A percentile compares a stretch with the other conserved stretches of the same genome.
Conservation (phyloP, 1,140 invertebrate species). For the Paracyclopina nana region DNA sequence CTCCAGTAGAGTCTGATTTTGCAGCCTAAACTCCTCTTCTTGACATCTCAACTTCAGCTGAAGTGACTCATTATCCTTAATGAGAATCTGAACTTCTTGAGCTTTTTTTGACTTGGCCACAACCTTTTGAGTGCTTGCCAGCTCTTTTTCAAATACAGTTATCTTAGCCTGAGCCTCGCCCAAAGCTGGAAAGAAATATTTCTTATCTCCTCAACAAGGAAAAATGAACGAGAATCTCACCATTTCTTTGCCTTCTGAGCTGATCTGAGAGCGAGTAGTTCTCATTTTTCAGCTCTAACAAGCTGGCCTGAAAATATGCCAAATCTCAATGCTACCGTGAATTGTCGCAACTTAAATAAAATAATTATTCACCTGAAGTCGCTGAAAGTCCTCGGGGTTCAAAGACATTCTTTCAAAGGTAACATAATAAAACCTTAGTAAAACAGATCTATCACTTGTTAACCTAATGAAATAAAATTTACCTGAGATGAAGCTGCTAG, state of each 20-base stretch:
- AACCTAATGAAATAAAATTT: no score
- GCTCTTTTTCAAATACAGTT: background rate
- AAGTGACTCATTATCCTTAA: background rate
- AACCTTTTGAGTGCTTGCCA: background rate
- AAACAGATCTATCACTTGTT: no score
- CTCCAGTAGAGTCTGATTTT: background rate
- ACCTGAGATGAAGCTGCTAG: no score
- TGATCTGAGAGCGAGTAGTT: background rate
- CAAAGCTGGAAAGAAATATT: background rate
- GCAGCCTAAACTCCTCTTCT: background rate
- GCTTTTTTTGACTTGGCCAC: background rate
- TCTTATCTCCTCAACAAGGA: no score
- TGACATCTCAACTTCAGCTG: background rate
- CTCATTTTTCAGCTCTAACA: slow-evolving; percentile 1
- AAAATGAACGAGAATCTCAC: no score
- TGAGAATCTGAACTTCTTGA: background rate
- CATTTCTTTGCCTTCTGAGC: background rate
- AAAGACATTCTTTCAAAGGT: no score
- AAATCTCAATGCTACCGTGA: no score
- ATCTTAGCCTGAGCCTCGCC: background rate
- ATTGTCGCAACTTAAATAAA: background rate
- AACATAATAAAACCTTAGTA: no score
- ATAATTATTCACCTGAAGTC: background rate
- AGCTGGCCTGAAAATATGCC: background rate
- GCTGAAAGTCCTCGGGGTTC: background rate